Base-by-base conservation (phyloP, 2,888 invertebrate species). In the Sphaerophoria taeniata region DNA sequence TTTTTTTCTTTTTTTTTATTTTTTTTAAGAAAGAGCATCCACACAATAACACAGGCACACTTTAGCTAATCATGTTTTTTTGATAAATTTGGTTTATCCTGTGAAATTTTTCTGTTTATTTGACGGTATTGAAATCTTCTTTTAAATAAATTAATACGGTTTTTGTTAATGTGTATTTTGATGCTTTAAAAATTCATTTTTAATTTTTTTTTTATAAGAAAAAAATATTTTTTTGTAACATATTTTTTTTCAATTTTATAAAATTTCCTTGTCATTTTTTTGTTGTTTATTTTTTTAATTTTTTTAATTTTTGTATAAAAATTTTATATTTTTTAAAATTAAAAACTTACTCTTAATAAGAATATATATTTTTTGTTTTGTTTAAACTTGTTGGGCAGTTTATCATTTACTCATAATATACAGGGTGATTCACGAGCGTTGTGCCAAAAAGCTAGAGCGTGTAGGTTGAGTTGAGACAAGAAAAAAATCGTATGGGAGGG, bases 371-470 rank as follows among this genome's bases (percentile, higher is more conserved):
- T 43, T 43, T 43, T 79, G n/a, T 61, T 86, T 80, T 72, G 74
- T 55, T 83, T 83, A 69, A 79, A 79, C 75, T 78, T 79, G 70
- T 87, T 78, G 78, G 85, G 85, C 85, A 85, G 85, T 85, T 85
- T 81, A 85, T 85, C 76, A 76, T 73, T 81, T 81, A 70, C 47
- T 85, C 76, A 81, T 81, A 70, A 45, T 77, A 74, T 73, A 58
- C n/a, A n/a, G n/a, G n/a, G n/a, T n/a, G n/a, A n/a, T n/a, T n/a
- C n/a, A n/a, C n/a, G n/a, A n/a, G n/a, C n/a, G n/a, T n/a, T n/a
- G n/a, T n/a, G n/a, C n/a, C n/a, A n/a, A n/a, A n/a, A n/a, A n/a
- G n/a, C n/a, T n/a, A n/a, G n/a, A n/a, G n/a, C n/a, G n/a, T n/a
- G n/a, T n/a, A n/a, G n/a, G n/a, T n/a, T n/a, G n/a, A n/a, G n/a